phyloP scores from a whole-genome alignment of 2,797 vertebrate genomes.

The Trachurus trachurus region DNA sequence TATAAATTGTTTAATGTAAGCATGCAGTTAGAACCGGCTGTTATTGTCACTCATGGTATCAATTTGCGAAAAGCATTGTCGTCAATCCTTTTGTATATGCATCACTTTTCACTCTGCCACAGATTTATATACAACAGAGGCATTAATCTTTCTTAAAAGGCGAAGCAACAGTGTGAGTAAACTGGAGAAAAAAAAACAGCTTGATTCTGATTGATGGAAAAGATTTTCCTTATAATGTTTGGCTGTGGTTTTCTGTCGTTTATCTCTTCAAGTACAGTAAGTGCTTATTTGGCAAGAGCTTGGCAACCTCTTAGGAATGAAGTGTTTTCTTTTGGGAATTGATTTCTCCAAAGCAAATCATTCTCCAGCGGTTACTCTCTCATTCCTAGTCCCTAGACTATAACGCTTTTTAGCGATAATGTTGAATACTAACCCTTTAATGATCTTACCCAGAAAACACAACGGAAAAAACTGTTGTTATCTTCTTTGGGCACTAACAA shows the following conservation, averaged over 20 bases:
- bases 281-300: conserved; percentile 83
- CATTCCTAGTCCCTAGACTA: conserved; percentile 11
- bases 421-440: conserved; percentile 12
- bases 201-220: conserved; percentile 68
- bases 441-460: neutral
- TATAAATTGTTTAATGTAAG: conserved; percentile 35
- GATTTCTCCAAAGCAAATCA: conserved; percentile 65
- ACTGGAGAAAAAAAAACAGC: conserved; percentile 66
- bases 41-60: conserved; percentile 1
- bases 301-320: conserved; percentile 65
- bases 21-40: conserved; percentile 8
- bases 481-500: neutral
- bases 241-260: conserved; percentile 69
- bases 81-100: conserved; percentile 30
- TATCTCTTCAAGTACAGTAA: conserved; percentile 76
- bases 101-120: conserved; percentile 42
- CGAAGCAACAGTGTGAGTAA: conserved; percentile 41
- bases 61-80: conserved; percentile 8
- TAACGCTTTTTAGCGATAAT: conserved; percentile 29
- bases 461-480: neutral
- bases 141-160: conserved; percentile 59
- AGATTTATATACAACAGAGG: conserved; percentile 39
- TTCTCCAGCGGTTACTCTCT: conserved; percentile 40
- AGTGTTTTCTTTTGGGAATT: conserved; percentile 69
- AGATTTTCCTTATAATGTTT: conserved; percentile 73